Evolutionary conservation across 2,888 invertebrate genomes (phyloP).

Genomic region (Noctua fimbriata): DNA sequence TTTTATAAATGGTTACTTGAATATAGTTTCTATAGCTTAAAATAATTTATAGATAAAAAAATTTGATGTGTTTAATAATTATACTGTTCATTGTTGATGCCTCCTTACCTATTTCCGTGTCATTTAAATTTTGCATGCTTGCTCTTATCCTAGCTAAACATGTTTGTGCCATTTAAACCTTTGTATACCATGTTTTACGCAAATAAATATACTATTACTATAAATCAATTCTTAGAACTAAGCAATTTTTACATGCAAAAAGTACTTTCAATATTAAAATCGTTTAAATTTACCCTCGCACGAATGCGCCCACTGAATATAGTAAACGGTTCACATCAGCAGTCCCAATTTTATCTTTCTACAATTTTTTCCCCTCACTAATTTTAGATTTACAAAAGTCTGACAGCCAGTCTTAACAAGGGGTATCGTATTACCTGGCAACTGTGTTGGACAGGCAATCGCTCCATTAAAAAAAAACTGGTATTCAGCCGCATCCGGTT

Average conservation of each 20-base stretch:
- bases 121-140: too few species aligned
- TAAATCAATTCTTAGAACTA: too few species aligned
- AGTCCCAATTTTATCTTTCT: neutral
- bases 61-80: too few species aligned
- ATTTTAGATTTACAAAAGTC: neutral
- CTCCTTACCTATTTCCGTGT: too few species aligned
- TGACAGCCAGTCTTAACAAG: neutral
- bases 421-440: neutral
- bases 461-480: neutral
- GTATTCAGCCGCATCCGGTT: neutral
- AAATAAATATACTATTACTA: too few species aligned
- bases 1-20: too few species aligned
- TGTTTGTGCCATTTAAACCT: too few species aligned
- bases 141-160: too few species aligned
- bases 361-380: neutral
- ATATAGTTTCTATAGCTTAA: too few species aligned
- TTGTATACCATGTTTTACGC: too few species aligned
- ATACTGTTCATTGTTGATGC: too few species aligned
- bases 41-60: too few species aligned
- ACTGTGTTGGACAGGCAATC: neutral
- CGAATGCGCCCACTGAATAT: neutral
- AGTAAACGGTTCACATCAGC: neutral
- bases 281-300: neutral
- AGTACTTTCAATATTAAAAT: neutral
- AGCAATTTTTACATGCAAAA: neutral